A percentile compares a stretch with the other conserved stretches of the same genome.
phyloP scores from a whole-genome alignment of 2,797 vertebrate genomes.

The Okamejei kenojei region DNA sequence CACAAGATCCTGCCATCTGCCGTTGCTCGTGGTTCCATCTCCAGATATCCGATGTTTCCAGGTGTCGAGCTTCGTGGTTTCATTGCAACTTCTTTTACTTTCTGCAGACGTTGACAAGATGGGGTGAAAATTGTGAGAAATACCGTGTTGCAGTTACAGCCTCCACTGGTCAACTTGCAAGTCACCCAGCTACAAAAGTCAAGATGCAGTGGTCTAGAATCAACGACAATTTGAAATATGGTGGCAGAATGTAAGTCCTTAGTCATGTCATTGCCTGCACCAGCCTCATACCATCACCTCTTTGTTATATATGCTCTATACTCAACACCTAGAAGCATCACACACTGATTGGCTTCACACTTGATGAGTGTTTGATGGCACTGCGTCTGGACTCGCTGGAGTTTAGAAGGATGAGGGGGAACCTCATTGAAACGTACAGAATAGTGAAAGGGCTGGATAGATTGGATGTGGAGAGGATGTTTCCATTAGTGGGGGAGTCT shows the following conservation, averaged over 20 bases:
- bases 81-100: neutral
- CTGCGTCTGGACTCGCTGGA: too few species aligned
- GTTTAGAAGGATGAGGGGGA: too few species aligned
- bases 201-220: constrained; percentile 64
- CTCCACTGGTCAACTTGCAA: constrained; percentile 63
- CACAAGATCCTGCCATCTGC: too few species aligned
- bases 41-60: too few species aligned
- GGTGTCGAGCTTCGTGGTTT: neutral
- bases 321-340: neutral
- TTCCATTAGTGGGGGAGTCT: too few species aligned
- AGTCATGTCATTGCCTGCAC: neutral
- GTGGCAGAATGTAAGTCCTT: constrained; percentile 55
- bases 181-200: constrained; percentile 58
- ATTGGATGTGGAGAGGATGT: too few species aligned
- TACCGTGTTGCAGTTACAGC: constrained; percentile 56
- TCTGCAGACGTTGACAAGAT: constrained; percentile 61
- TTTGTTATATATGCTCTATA: neutral
- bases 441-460: too few species aligned
- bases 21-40: too few species aligned
- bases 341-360: too few species aligned
- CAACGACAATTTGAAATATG: constrained; percentile 49
- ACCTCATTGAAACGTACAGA: too few species aligned
- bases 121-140: constrained; percentile 67
- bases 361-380: too few species aligned
- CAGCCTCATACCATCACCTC: neutral